Conservation (phyloP, 2,888 invertebrate species). For the Mythimna albipuncta region DNA sequence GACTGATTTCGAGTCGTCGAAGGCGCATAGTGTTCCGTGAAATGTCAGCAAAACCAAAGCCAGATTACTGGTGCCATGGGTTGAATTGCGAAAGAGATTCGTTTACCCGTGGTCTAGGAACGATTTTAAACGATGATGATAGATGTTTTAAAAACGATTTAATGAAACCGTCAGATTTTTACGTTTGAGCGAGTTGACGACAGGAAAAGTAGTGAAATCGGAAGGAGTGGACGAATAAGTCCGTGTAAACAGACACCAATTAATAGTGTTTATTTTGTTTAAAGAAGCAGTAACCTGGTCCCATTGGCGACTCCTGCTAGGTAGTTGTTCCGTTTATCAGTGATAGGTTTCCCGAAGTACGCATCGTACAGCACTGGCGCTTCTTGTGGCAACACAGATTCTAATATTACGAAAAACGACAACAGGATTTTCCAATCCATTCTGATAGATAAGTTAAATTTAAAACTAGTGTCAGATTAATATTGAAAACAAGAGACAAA, state of each 20-base stretch:
- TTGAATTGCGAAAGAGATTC: no score
- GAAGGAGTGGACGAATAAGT: no score
- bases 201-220: no score
- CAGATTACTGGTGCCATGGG: no score
- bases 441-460: neutral
- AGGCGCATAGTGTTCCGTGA: no score
- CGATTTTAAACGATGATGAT: no score
- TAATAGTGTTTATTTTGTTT: no score
- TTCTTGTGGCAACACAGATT: conserved; percentile 30
- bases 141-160: neutral
- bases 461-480: neutral
- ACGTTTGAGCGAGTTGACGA: no score
- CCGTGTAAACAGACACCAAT: neutral
- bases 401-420: neutral
- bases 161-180: neutral
- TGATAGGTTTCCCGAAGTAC: conserved; percentile 68
- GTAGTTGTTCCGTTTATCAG: conserved; percentile 53
- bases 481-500: neutral
- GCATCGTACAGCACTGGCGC: conserved; percentile 65
- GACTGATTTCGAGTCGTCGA: no score
- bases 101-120: no score
- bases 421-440: conserved; percentile 30
- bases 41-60: no score
- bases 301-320: conserved; percentile 56
- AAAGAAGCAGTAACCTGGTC: conserved; percentile 54